Evolutionary conservation across 2,797 vertebrate genomes (phyloP), one percentile per base, ranked within the genome.

Genomic region (Cuculus canorus): DNA sequence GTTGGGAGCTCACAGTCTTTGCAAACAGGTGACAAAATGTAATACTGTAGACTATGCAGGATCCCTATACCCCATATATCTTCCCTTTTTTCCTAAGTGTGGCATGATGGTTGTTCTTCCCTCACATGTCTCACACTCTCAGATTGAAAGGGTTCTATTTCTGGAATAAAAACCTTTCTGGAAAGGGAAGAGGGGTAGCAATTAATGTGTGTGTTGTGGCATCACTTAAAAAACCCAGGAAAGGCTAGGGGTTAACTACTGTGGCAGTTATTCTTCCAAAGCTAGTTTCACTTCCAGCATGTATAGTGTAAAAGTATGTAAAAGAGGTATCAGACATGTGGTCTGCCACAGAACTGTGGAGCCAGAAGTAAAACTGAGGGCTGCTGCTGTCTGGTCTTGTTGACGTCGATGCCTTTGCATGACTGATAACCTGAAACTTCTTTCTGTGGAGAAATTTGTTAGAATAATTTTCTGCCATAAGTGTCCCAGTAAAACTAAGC

Each of bases 11-110:
- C 35, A 41, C 33, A 70, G 48, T 60, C 76, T 81, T 72, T 86
- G 63, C 52, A 80, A 88, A 52, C 70, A 35, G 41, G 47, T 91
- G 70, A 50, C 80, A 92, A 82, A 82, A 32, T 56, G 53, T 25
- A 84, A 28, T 82, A 53, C 35, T n/a, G 28, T 24, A 66, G 78
- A 24, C 28, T 45, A 28, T 6, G 21, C 10, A 37, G 41, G 63
- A 70, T 76, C 19, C 7, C 65, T 88, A 32, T 60, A 60, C 12
- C 18, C 3, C 23, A 6, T 37, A 3, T 66, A 48, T 71, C 30
- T 90, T 18, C 25, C 12, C 52, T 17, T 59, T 70, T 73, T 80
- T 69, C 43, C 43, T 21, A 17, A 68, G 9, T n/a, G 6, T n/a
- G 17, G 6, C 0, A 0, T 65, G 45, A 69, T 21, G 48, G 65